Conservation (phyloP, 2,113 vertebrate species). For the Pterophyllum scalare region DNA sequence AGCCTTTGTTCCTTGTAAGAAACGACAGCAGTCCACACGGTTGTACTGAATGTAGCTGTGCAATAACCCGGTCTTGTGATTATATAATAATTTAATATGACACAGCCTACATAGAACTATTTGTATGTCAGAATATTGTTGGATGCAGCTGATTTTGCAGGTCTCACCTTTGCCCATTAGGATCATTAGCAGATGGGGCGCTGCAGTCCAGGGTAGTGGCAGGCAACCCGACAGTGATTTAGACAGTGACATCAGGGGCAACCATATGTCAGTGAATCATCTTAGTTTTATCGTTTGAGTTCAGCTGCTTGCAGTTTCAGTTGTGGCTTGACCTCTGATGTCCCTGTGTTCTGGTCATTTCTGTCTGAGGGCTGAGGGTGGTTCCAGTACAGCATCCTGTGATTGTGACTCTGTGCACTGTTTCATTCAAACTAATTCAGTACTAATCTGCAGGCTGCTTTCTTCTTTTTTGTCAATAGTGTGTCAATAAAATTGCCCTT, state of each 20-base stretch:
- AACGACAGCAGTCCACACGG: background rate
- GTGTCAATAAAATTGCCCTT: conserved; percentile 29
- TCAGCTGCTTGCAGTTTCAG: background rate
- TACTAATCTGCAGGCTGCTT: conserved; percentile 23
- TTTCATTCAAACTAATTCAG: conserved; percentile 12
- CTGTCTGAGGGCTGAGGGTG: background rate
- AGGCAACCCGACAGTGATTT: background rate
- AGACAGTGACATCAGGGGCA: too few species aligned
- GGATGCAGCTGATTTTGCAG: background rate
- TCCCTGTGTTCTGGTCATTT: background rate
- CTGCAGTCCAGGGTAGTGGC: background rate
- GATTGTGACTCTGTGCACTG: background rate
- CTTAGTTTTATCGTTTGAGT: background rate
- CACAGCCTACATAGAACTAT: background rate
- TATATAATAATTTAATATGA: background rate
- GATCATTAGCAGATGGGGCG: background rate
- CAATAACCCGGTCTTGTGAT: background rate
- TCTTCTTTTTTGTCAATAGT: conserved; percentile 16
- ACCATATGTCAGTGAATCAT: background rate
- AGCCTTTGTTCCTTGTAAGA: background rate
- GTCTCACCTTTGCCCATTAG: background rate
- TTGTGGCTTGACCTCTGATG: background rate
- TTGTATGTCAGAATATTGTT: background rate
- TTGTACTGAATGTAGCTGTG: background rate
- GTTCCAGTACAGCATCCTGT: background rate